Percentiles rank a stretch among this genome's conserved stretches.
Conservation (phyloP, 1,140 invertebrate genomes). For the Asbolus verrucosus region DNA sequence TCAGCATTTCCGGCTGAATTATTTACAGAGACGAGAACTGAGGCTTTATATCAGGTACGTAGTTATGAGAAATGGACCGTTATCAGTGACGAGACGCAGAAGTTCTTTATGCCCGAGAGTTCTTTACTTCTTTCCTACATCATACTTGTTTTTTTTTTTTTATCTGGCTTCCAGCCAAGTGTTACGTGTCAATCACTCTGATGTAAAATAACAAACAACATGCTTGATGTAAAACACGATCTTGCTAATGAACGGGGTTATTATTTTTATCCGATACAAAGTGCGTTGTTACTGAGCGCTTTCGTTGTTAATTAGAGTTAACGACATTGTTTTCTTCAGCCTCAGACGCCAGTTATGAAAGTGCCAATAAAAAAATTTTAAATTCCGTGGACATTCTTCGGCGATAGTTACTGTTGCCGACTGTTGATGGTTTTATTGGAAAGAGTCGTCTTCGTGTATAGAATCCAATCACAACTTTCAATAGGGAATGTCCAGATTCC, state of each 20-base stretch:
- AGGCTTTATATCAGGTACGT: conserved; percentile 26
- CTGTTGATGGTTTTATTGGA: conserved; percentile 25
- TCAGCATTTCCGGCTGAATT: conserved; percentile 28
- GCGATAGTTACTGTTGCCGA: no score
- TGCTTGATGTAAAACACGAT: conserved; percentile 35
- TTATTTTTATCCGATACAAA: conserved; percentile 22
- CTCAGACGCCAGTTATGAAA: no score
- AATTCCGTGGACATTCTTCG: no score
- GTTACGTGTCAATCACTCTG: conserved; percentile 27
- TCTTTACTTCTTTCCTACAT: not conserved
- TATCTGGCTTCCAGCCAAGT: conserved; percentile 12
- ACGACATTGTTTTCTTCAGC: not conserved
- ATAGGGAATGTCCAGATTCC: conserved; percentile 44
- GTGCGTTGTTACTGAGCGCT: not conserved
- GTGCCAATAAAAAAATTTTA: no score
- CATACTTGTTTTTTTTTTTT: conserved; percentile 26
- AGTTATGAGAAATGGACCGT: conserved; percentile 38
- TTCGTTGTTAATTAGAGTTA: not conserved
- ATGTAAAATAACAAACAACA: conserved; percentile 39
- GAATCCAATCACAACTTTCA: conserved; percentile 44
- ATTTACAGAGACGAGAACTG: conserved; percentile 24
- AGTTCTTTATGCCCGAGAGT: conserved; percentile 3
- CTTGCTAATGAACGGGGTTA: conserved; percentile 23
- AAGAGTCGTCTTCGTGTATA: conserved; percentile 21
- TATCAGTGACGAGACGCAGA: conserved; percentile 26